Evolutionary conservation across 2,113 vertebrate species (phyloP), one percentile per base, ranked within the genome.

Genomic region (Hiodon tergisus): DNA sequence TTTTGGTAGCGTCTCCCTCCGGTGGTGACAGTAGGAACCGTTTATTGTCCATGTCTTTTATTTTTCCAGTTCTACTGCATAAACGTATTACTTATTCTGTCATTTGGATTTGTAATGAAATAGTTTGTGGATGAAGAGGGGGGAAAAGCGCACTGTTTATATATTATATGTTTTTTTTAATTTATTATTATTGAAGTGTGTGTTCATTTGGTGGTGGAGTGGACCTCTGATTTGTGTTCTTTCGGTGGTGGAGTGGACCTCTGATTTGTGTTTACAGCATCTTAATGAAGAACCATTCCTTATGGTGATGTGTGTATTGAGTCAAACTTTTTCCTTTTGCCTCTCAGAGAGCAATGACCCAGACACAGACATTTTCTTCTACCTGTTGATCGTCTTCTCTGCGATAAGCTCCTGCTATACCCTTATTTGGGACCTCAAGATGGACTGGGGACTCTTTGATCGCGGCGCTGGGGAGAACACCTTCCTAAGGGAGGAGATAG

Each of bases 401-500:
- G 87, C 90, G 74, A 88, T 97, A 90, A 98, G 95, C 87, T 97
- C 97, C 54, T 92, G 95, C 76, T 99, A 99, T 80, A 98, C 96
- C 1, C 95, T 99, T 66, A 96, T 97, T 85, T 99, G 97, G 97
- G 97, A 99, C 83, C 92, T 99, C 81, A 96, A 96, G 83, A 99
- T 99, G 97, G 97, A 99, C 88, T 99, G 97, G 97, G 97, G 97
- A 70, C 92, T 99, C 83, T 98, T 99, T 81, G 97, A 99, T 86
- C 94, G 92, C 50, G 95, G 95, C 17, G 97, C 97, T 5, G 96
- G 97, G 78, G 97, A 99, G 86, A 96, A 99, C 82, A 96, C 94
- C 78, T 98, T 99, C 84, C 94, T 99, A 78, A 90, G 97, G 72
- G 97, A 99, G 86, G 97, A 98, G 85, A 99, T 98, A 11, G 97